These are phyloP conservation scores for Clamator glandarius DNA, from an alignment of 2,797 vertebrate species.

Conservation along the genomic window DNA sequence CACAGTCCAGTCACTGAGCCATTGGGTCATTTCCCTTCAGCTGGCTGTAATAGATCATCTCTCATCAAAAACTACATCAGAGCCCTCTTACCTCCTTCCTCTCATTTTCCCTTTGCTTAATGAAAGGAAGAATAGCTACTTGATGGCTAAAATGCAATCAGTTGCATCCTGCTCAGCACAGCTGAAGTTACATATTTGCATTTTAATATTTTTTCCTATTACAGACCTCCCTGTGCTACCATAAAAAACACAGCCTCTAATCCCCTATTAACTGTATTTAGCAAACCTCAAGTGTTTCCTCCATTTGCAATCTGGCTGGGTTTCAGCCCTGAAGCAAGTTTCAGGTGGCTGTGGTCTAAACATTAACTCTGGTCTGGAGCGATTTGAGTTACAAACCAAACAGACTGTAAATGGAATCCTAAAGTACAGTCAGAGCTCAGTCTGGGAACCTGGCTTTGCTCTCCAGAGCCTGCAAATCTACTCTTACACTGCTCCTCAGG, in stretches of 20 bases:
- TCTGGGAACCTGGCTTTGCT: conserved; percentile 69
- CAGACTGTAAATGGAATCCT: conserved; percentile 65
- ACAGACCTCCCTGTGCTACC: conserved; percentile 45
- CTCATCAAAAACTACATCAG: not conserved
- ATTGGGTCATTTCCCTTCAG: not conserved
- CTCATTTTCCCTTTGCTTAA: not conserved
- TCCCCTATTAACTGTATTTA: conserved; percentile 71
- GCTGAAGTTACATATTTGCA: conserved; percentile 30
- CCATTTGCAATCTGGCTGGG: conserved; percentile 56
- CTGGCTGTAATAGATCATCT: not conserved
- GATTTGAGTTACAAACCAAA: conserved; percentile 74
- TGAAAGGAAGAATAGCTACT: not conserved
- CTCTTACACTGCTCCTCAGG: conserved; percentile 31
- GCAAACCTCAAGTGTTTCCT: conserved; percentile 74
- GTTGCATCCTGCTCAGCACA: not conserved
- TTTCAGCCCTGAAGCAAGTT: conserved; percentile 68
- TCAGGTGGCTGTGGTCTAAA: conserved; percentile 73
- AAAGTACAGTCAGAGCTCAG: conserved; percentile 47
- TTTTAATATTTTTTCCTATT: conserved; percentile 67
- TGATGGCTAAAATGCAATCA: not conserved
- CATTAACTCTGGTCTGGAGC: conserved; percentile 63
- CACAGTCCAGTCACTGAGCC: not conserved
- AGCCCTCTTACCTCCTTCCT: not conserved
- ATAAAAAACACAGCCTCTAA: conserved; percentile 69
- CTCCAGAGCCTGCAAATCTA: conserved; percentile 63